These are phyloP conservation scores for Nerophis lumbriciformis DNA, from an alignment of 2,113 vertebrate genomes.

Conservation along the genomic window DNA sequence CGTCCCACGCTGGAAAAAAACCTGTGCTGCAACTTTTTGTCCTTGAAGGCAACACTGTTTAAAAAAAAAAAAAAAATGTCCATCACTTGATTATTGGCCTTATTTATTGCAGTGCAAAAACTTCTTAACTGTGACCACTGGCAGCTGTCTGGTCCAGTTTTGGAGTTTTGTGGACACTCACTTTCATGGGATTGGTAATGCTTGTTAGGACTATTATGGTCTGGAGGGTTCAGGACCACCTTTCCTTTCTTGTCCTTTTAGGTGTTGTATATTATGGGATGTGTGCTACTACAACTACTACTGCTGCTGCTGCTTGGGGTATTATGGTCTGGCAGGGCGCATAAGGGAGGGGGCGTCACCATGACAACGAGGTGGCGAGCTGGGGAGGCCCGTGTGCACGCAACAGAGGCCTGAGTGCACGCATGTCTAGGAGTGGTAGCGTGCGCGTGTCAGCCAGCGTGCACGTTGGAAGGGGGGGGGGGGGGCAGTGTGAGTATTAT, in stretches of 20 bases:
- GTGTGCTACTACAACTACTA: constrained; percentile 33
- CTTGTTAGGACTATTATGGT: constrained; percentile 69
- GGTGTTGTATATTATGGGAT: constrained; percentile 76
- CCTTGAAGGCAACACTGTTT: too few species aligned
- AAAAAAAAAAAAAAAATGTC: too few species aligned
- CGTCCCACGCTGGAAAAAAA: too few species aligned
- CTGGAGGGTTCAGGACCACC: constrained; percentile 67
- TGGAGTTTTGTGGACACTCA: too few species aligned
- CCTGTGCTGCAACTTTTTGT: too few species aligned
- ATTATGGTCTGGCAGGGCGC: constrained; percentile 73
- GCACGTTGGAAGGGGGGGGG: constrained; percentile 46
- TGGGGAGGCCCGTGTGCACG: constrained; percentile 65
- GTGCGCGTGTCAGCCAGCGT: constrained; percentile 35
- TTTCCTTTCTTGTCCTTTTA: constrained; percentile 62
- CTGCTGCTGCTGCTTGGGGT: constrained; percentile 50
- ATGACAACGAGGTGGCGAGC: constrained; percentile 78
- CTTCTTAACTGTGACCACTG: too few species aligned
- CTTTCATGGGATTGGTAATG: too few species aligned
- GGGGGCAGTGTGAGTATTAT: constrained; percentile 75
- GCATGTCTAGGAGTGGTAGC: constrained; percentile 47
- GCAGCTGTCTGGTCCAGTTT: too few species aligned
- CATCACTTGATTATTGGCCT: too few species aligned
- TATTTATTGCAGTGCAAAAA: too few species aligned
- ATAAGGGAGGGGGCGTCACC: constrained; percentile 62
- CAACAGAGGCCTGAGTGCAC: constrained; percentile 62